A percentile compares a stretch with the other conserved stretches of the same genome.
Conservation (phyloP, 2,888 invertebrate species). For the Sphinx pinastri region DNA sequence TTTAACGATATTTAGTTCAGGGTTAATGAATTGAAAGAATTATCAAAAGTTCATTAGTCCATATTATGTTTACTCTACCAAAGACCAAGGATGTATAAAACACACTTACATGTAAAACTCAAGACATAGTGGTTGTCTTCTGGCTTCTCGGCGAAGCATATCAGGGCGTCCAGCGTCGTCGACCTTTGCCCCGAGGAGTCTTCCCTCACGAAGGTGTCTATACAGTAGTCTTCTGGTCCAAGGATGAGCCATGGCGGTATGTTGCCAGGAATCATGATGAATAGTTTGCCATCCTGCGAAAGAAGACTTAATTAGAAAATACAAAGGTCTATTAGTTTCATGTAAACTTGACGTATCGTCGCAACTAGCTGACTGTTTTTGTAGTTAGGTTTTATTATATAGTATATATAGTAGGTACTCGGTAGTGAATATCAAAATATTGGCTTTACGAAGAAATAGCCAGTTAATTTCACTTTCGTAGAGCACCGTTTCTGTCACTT, state of each 20-base stretch:
- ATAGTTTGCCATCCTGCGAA: conserved; percentile 66
- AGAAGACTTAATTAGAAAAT: neutral
- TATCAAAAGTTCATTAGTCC: too few species aligned
- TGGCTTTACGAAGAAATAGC: too few species aligned
- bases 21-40: too few species aligned
- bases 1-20: too few species aligned
- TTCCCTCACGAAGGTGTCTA: conserved; percentile 65
- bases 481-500: too few species aligned
- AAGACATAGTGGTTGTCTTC: conserved; percentile 46
- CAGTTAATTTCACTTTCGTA: too few species aligned
- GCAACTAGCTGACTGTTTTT: too few species aligned
- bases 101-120: conserved; percentile 65
- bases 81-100: neutral
- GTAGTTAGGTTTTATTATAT: too few species aligned
- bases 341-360: too few species aligned
- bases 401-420: too few species aligned
- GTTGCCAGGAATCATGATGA: conserved; percentile 49
- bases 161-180: conserved; percentile 59
- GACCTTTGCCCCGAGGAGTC: conserved; percentile 40
- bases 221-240: conserved; percentile 66
- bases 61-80: neutral
- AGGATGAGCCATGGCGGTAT: conserved; percentile 53
- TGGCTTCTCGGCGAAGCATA: conserved; percentile 55
- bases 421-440: too few species aligned
- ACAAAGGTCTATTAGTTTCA: neutral